phyloP scores from a whole-genome alignment of 2,113 vertebrate genomes.

The Serilophus lunatus region DNA sequence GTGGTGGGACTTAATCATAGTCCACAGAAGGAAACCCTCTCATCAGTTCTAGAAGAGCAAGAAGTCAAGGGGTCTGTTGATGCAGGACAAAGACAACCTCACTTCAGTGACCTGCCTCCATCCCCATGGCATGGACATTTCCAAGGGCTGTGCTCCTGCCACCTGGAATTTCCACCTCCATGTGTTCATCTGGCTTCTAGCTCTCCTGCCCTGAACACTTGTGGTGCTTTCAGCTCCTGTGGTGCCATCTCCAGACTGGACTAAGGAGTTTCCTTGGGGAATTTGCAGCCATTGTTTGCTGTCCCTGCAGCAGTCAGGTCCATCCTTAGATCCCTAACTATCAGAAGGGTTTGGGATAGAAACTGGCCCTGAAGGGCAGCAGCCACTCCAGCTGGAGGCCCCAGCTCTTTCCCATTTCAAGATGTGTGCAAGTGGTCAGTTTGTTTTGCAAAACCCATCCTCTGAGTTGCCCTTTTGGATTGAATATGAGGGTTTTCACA shows the following conservation, averaged over 20 bases:
- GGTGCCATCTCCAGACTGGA: background rate
- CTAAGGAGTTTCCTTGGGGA: background rate
- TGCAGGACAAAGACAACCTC: background rate
- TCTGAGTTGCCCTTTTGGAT: background rate
- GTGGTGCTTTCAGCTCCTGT: background rate
- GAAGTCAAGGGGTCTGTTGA: background rate
- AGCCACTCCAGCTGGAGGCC: background rate
- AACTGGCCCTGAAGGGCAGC: background rate
- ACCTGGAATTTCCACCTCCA: background rate
- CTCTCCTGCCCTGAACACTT: background rate
- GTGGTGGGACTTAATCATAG: background rate
- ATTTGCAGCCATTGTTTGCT: accelerated
- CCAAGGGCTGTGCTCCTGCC: accelerated
- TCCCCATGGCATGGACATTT: accelerated
- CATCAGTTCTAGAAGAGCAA: background rate
- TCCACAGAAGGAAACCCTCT: background rate
- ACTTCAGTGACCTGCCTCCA: accelerated
- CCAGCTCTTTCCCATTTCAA: background rate
- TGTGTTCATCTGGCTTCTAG: background rate
- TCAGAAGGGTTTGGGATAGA: background rate
- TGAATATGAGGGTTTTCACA: background rate
- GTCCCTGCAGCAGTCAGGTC: background rate
- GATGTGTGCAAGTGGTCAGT: background rate
- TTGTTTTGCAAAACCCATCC: background rate
- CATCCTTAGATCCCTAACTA: no score